phyloP scores from a whole-genome alignment of 1,140 invertebrate genomes.

The Trachymyrmex cornetzi region DNA sequence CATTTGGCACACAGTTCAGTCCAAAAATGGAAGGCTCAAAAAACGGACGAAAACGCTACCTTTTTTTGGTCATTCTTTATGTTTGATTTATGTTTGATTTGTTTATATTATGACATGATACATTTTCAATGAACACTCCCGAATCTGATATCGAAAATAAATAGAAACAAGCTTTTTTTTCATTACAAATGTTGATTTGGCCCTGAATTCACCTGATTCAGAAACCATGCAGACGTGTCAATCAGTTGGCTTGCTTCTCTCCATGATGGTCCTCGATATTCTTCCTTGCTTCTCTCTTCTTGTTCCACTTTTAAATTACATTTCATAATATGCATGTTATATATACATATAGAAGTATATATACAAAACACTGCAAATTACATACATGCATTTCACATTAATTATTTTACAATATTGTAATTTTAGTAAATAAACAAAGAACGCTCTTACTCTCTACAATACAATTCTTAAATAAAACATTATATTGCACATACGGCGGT shows the following conservation, averaged over 20 bases:
- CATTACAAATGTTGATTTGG: constrained; percentile 86
- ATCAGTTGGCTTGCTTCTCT: constrained; percentile 78
- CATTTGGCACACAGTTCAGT: too few species aligned
- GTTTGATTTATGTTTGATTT: constrained; percentile 45
- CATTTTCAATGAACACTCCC: constrained; percentile 39
- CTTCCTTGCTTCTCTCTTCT: constrained; percentile 77
- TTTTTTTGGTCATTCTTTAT: neutral
- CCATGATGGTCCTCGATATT: constrained; percentile 74
- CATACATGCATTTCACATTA: constrained; percentile 66
- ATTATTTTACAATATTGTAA: constrained; percentile 60
- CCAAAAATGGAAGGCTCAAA: too few species aligned
- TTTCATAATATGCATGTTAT: constrained; percentile 65
- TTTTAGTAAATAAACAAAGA: constrained; percentile 36
- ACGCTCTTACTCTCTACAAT: constrained; percentile 11
- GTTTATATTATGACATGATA: constrained; percentile 14
- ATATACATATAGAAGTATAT: neutral
- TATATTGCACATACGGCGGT: constrained; percentile 9
- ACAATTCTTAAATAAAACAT: constrained; percentile 47
- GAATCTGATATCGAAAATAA: constrained; percentile 47
- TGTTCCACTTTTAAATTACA: constrained; percentile 78
- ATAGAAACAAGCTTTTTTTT: constrained; percentile 59
- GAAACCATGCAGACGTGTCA: constrained; percentile 83
- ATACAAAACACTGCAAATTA: constrained; percentile 9
- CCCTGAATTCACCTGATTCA: constrained; percentile 86
- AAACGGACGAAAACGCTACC: too few species aligned